phyloP scores from a whole-genome alignment of 2,888 invertebrate genomes.

The Nemurella pictetii region DNA sequence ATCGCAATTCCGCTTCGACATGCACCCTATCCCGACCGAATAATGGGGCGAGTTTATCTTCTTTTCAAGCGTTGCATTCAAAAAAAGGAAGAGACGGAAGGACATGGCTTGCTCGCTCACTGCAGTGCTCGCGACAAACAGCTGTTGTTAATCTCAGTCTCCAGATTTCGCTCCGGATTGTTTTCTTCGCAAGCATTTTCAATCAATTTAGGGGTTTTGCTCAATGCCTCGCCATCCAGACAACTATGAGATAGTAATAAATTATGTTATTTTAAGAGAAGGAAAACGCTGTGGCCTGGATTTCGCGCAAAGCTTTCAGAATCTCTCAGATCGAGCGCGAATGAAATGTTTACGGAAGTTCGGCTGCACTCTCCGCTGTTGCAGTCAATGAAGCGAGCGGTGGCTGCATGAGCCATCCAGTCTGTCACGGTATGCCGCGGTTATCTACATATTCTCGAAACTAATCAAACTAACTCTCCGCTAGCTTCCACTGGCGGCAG shows the following conservation, averaged over 20 bases:
- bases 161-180: slow-evolving; percentile 13
- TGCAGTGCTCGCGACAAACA: not conserved
- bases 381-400: not conserved
- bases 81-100: slow-evolving; percentile 14
- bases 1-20: not conserved
- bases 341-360: not conserved
- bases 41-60: slow-evolving; percentile 8
- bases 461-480: not conserved
- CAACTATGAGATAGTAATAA: not conserved
- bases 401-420: not conserved
- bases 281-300: not conserved
- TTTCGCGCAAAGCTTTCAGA: not conserved
- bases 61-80: slow-evolving; percentile 3
- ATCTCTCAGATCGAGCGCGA: not conserved
- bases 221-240: not conserved
- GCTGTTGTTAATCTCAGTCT: slow-evolving; percentile 6
- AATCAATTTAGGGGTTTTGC: slow-evolving; percentile 16
- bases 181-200: not conserved
- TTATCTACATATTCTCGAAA: not conserved
- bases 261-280: not conserved
- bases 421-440: not conserved
- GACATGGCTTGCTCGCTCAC: not conserved
- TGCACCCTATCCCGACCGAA: not conserved
- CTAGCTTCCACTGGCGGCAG: not conserved
- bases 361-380: not conserved